Percentiles rank a stretch among this genome's conserved stretches.
Evolutionary conservation across 2,113 vertebrate species (phyloP).

Genomic region (Alligator sinensis): DNA sequence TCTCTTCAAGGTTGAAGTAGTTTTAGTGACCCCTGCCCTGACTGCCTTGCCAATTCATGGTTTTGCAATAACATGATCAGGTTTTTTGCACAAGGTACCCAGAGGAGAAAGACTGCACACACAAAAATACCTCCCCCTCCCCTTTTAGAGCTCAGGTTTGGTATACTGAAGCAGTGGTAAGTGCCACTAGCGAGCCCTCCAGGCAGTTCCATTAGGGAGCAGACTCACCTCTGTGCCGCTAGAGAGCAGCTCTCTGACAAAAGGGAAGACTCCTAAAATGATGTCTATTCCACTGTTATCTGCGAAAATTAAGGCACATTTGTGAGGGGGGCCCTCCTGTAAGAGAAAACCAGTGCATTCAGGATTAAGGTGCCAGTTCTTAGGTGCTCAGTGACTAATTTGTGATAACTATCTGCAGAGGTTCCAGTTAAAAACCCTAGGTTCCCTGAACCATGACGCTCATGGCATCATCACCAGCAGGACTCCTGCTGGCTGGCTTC

Average conservation of each 20-base stretch:
- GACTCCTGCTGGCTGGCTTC: too few species aligned
- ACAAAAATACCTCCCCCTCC: too few species aligned
- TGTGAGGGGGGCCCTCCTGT: constrained; percentile 98
- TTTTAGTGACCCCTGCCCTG: background rate
- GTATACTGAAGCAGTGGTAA: background rate
- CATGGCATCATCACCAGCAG: background rate
- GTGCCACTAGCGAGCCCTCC: background rate
- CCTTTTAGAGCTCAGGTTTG: background rate
- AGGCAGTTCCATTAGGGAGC: background rate
- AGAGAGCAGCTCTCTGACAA: constrained; percentile 97
- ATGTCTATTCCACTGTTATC: constrained; percentile 99
- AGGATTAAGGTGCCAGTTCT: constrained; percentile 44
- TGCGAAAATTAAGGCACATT: constrained; percentile 99
- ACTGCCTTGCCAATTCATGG: background rate
- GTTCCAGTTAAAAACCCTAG: background rate
- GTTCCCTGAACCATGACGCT: rapidly evolving
- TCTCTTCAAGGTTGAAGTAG: background rate
- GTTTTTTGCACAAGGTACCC: background rate
- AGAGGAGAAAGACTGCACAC: too few species aligned
- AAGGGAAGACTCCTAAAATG: constrained; percentile 98
- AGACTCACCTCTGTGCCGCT: constrained; percentile 93
- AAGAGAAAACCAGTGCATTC: constrained; percentile 87
- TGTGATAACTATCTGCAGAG: background rate
- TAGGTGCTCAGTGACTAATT: background rate
- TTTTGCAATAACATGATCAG: background rate